These are phyloP conservation scores for Holacanthus passer DNA, from an alignment of 2,113 vertebrate species.

Conservation along the genomic window DNA sequence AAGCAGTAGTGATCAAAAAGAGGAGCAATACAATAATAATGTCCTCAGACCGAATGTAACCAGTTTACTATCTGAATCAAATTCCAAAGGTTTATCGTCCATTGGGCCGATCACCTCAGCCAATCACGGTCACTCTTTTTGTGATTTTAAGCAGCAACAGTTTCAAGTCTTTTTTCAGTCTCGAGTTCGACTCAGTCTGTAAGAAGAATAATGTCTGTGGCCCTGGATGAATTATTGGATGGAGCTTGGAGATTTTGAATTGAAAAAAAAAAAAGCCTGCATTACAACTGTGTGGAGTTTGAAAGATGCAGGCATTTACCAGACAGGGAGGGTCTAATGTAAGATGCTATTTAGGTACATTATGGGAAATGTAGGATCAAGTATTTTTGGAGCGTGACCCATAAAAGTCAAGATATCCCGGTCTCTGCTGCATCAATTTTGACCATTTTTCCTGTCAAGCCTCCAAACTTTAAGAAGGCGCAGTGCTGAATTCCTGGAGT, in stretches of 20 bases:
- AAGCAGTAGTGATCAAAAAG: background rate
- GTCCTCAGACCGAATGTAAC: background rate
- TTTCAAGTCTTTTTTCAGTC: too few species aligned
- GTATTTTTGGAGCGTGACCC: background rate
- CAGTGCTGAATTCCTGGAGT: too few species aligned
- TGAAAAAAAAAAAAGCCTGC: background rate
- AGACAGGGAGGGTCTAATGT: background rate
- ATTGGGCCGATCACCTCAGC: background rate
- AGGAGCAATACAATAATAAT: background rate
- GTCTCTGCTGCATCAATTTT: background rate
- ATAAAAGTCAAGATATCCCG: background rate
- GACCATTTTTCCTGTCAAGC: background rate
- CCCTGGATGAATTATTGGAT: too few species aligned
- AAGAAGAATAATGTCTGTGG: background rate
- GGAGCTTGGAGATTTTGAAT: too few species aligned
- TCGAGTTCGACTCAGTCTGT: too few species aligned
- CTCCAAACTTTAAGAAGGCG: background rate
- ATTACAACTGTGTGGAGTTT: background rate
- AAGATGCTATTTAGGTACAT: background rate
- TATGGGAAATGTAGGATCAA: background rate
- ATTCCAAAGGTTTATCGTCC: background rate
- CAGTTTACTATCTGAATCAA: background rate
- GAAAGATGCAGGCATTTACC: too few species aligned
- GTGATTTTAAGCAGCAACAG: too few species aligned
- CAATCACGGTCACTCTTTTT: background rate